These are phyloP conservation scores for Bombyx mandarina DNA, from an alignment of 1,140 invertebrate genomes.

Conservation along the genomic window DNA sequence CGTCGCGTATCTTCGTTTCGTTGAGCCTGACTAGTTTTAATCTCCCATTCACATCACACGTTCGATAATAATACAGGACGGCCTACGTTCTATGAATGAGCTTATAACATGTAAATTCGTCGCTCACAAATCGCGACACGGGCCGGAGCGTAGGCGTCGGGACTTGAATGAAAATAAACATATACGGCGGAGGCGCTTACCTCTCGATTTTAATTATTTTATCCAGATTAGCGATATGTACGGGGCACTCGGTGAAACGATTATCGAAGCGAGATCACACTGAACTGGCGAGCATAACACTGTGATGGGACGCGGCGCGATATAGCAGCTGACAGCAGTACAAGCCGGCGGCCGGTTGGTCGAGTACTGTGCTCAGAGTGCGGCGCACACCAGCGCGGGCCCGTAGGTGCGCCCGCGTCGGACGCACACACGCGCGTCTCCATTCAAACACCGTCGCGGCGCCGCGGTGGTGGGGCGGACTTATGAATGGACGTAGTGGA, in stretches of 20 bases:
- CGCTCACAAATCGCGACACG: slow-evolving; percentile 62
- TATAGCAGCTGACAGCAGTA: slow-evolving; percentile 21
- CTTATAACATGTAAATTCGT: slow-evolving; percentile 67
- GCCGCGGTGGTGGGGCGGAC: slow-evolving; percentile 36
- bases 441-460: slow-evolving; percentile 39
- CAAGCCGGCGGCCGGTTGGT: slow-evolving; percentile 32
- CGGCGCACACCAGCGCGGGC: slow-evolving; percentile 8
- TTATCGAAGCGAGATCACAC: slow-evolving; percentile 36
- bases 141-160: slow-evolving; percentile 54
- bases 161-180: slow-evolving; percentile 64
- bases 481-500: slow-evolving; percentile 67
- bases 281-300: slow-evolving; percentile 50
- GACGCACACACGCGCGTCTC: slow-evolving; percentile 37
- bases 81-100: slow-evolving; percentile 57
- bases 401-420: slow-evolving; percentile 36
- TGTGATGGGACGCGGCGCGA: slow-evolving; percentile 18
- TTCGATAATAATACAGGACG: slow-evolving; percentile 55
- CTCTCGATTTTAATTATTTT: slow-evolving; percentile 62
- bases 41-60: slow-evolving; percentile 51
- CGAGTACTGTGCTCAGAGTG: slow-evolving; percentile 31
- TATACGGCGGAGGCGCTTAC: slow-evolving; percentile 33
- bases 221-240: slow-evolving; percentile 60
- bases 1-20: slow-evolving; percentile 21
- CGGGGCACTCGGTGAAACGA: slow-evolving; percentile 41
- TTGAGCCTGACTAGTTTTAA: slow-evolving; percentile 24